These are phyloP conservation scores for Polyommatus iphigenia DNA, from an alignment of 2,888 invertebrate species.

Conservation along the genomic window DNA sequence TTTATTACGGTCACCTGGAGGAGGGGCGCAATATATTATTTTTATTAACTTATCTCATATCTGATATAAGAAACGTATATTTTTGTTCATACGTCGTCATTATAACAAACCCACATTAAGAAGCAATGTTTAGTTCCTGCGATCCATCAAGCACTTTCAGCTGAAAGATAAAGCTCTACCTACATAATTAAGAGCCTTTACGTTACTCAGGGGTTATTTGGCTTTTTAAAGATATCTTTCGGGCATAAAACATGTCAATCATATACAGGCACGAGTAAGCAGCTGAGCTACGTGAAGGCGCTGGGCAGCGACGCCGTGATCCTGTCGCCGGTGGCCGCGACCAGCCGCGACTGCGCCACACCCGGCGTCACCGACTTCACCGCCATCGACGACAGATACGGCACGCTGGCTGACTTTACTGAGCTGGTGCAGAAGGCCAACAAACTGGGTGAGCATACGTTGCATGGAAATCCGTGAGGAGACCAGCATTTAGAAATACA, in stretches of 20 bases:
- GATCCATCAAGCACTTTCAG: not conserved
- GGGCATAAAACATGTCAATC: not conserved
- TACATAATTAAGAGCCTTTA: too few relatives aligned
- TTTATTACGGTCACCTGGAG: slow-evolving; percentile 5
- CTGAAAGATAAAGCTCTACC: too few relatives aligned
- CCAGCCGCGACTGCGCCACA: slow-evolving; percentile 83
- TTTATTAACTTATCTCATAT: not conserved
- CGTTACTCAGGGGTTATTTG: too few relatives aligned
- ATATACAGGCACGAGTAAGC: slow-evolving; percentile 57
- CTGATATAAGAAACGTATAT: not conserved
- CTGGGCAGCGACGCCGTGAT: slow-evolving; percentile 69
- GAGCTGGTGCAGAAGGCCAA: slow-evolving; percentile 75
- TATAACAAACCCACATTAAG: not conserved
- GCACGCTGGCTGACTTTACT: slow-evolving; percentile 82
- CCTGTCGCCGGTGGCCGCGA: slow-evolving; percentile 58
- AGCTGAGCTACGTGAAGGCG: slow-evolving; percentile 67
- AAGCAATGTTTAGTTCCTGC: not conserved
- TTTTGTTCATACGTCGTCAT: not conserved
- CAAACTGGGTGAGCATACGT: slow-evolving; percentile 55
- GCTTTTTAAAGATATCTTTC: too few relatives aligned
- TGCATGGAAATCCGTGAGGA: too few relatives aligned
- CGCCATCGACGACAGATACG: slow-evolving; percentile 85
- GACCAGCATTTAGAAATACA: too few relatives aligned
- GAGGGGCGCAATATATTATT: not conserved
- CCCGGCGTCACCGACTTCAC: slow-evolving; percentile 88